Base-by-base conservation (phyloP, 2,888 invertebrate species). In the Scaptomyza tumidula region DNA sequence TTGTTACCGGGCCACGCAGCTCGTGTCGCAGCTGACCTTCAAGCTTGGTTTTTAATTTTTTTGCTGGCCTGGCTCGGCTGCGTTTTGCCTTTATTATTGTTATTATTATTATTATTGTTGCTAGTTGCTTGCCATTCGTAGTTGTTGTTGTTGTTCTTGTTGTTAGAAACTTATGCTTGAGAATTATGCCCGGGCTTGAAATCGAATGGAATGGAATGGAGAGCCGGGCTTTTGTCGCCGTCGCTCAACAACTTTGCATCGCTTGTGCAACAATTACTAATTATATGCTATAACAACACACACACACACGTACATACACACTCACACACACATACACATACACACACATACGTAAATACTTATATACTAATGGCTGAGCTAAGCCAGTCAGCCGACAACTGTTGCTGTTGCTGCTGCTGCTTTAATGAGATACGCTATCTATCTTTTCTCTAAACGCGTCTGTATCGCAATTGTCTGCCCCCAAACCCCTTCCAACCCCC, bases 241-340 rank as follows among this genome's bases (percentile, higher is more conserved):
- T 71, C 68, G 62, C 66, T 71, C 54, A 60, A 57, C 75, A 75
- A 64, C 63, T 79, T 65, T 57, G 71, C 80, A 79, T 75, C 71
- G 78, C 89, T 89, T 89, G 88, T 89, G 88, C 90, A 88, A 89
- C 90, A 89, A 86, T 90, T 90, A 89, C 87, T 90, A 90, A 90
- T 90, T 90, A 89, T 89, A 90, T 83, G 87, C 78, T 70, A 76
- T 45, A 67, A 58, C 46, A 71, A 65, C 53, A 79, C 56, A 55
- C 39, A 74, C 54, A 37, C 11, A 50, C 11, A 45, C 11, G 2
- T 2, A 29, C 29, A 31, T 16, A 19, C 44, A 44, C 1, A 19
- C 5, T 19, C 9, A 49, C 19, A 49, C n/a, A 49, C 6, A 13
- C 24, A 31, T 3, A 19, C 14, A 24, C 44, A 68, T 54, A 66